Base-by-base conservation (phyloP, 2,888 invertebrate genomes). In the Eupithecia vulgata region DNA sequence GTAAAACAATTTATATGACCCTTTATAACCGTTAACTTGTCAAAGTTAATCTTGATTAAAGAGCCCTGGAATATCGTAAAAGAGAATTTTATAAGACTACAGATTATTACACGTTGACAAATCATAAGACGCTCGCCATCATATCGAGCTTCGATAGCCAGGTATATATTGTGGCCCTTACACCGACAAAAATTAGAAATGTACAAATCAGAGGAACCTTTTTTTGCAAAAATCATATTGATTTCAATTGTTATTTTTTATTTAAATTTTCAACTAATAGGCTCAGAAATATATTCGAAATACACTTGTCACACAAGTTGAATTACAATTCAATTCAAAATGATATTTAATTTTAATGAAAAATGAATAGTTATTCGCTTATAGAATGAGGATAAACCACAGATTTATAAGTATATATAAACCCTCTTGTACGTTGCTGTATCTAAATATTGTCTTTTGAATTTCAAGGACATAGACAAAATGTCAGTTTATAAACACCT, bases 1-100 rank as follows among this genome's bases (percentile, higher is more conserved):
- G 65, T 65, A 40, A 65, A 65, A 65, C 72, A 74, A 78, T 78
- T 76, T 78, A 78, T 77, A 74, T 71, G 59, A 72, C 35, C 62
- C 45, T 64, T 70, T 69, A 37, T 25, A 61, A 76, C 78, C 70
- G 74, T 73, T 76, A 75, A 40, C 42, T 66, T 67, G 66, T 35
- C 68, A 68, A 52, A 67, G 52, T 40, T 52, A 35, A 52, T 67
- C 52, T 67, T 52, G 67, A 52, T 67, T 52, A 67, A 66, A 64
- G 64, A 65, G 25, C 40, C 65, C 40, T 65, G 65, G 64, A 37
- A 66, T 71, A 71, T 73, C 68, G 71, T 71, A 40, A 52, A 67
- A 13, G 62, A 71, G 21, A n/a, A 48, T 25, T 67, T 67, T 67
- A 61, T 61, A 40, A 40, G 64, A 62, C 64, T 25, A 25, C 64